Evolutionary conservation across 2,113 vertebrate genomes (phyloP).

Genomic region (Petromus typicus): DNA sequence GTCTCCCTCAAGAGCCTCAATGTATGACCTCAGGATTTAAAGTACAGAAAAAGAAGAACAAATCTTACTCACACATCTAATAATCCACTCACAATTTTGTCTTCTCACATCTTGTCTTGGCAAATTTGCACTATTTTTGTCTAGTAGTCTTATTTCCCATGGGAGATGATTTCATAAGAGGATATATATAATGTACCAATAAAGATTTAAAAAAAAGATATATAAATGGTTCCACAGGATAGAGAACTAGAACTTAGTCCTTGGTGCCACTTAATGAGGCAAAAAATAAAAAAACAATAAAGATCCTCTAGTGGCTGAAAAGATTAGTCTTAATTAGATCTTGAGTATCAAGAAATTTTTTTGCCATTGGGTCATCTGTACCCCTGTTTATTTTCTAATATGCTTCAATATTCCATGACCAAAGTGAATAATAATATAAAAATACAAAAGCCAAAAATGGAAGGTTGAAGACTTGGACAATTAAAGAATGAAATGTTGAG

Average conservation of each 20-base stretch:
- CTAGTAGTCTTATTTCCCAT: neutral
- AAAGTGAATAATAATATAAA: neutral
- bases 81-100: neutral
- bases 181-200: no score
- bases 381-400: neutral
- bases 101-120: neutral
- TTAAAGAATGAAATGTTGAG: neutral
- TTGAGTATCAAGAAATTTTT: neutral
- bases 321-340: neutral
- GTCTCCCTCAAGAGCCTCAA: neutral
- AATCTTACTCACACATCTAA: neutral
- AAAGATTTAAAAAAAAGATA: no score
- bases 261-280: neutral
- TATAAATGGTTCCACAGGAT: neutral
- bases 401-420: neutral
- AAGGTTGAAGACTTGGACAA: neutral
- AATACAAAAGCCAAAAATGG: neutral
- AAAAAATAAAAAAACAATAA: neutral
- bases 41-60: neutral
- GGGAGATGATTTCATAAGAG: neutral
- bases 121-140: neutral
- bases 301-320: neutral
- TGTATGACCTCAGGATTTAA: neutral
- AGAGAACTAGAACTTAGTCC: neutral
- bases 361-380: neutral